These are phyloP conservation scores for Stenoptilia bipunctidactyla DNA, from an alignment of 2,888 invertebrate genomes.

Conservation along the genomic window DNA sequence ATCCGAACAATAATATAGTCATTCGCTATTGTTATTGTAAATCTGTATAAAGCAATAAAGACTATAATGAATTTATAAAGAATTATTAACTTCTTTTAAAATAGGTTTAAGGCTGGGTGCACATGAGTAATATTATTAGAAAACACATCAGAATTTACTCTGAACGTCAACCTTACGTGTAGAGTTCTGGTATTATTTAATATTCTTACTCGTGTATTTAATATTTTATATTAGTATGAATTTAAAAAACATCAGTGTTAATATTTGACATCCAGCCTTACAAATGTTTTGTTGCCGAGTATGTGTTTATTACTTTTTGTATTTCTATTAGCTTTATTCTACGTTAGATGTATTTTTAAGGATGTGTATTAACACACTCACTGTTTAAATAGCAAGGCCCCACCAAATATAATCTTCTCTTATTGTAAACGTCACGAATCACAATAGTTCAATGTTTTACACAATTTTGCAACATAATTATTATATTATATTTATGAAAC, in stretches of 20 bases:
- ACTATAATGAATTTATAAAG: not conserved
- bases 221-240: too few species aligned
- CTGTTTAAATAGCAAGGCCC: slow-evolving; percentile 58
- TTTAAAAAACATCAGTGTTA: too few species aligned
- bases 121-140: too few species aligned
- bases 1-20: slow-evolving; percentile 27
- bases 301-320: slow-evolving; percentile 22
- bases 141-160: not conserved
- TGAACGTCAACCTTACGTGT: too few species aligned
- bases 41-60: slow-evolving; percentile 6
- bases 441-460: slow-evolving; percentile 12
- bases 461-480: not conserved
- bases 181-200: too few species aligned
- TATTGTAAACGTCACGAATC: slow-evolving; percentile 28
- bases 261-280: too few species aligned
- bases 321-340: slow-evolving; percentile 57
- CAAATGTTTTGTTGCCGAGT: slow-evolving; percentile 3
- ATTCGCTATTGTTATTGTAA: slow-evolving; percentile 29
- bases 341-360: slow-evolving; percentile 28
- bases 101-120: too few species aligned
- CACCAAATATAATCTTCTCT: slow-evolving; percentile 47
- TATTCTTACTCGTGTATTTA: too few species aligned
- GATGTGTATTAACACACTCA: slow-evolving; percentile 68
- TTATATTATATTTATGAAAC: slow-evolving; percentile 28
- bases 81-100: too few species aligned